A percentile compares a stretch with the other conserved stretches of the same genome.
Conservation (phyloP, 2,888 invertebrate species). For the Agrilus mali region DNA sequence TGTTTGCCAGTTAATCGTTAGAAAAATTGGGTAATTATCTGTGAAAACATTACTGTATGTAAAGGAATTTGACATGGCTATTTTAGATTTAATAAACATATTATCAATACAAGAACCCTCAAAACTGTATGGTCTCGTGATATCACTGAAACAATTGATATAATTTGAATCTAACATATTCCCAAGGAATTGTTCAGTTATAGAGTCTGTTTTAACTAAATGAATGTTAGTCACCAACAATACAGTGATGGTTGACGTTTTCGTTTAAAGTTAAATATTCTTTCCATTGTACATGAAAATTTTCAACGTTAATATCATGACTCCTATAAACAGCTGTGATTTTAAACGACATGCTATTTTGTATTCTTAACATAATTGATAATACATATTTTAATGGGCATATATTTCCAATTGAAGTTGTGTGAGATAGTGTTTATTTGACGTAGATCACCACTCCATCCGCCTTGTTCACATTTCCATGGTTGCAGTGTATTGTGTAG, state of each 20-base stretch:
- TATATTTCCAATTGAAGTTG: too few species aligned
- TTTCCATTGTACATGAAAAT: not conserved
- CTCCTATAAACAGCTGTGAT: too few species aligned
- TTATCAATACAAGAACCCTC: conserved; percentile 7
- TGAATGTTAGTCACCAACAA: conserved; percentile 5
- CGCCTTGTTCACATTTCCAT: too few species aligned
- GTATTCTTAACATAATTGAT: too few species aligned
- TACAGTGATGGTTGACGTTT: conserved; percentile 2
- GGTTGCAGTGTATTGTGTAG: too few species aligned
- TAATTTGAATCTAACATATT: conserved; percentile 4
- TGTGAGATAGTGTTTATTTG: too few species aligned
- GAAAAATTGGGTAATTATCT: conserved; percentile 9
- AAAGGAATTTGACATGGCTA: not conserved
- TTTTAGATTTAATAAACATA: conserved; percentile 5
- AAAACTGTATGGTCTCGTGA: conserved; percentile 2
- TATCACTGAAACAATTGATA: conserved; percentile 2
- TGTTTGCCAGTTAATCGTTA: too few species aligned
- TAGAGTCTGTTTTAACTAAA: not conserved
- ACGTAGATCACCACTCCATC: too few species aligned
- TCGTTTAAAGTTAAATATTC: not conserved
- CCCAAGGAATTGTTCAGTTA: conserved; percentile 1
- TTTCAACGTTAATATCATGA: too few species aligned
- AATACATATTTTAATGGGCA: too few species aligned
- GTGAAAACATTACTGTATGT: conserved; percentile 6
- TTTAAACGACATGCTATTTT: too few species aligned